These are phyloP conservation scores for Cyclophora albipunctata DNA, from an alignment of 2,888 invertebrate species.

Conservation along the genomic window DNA sequence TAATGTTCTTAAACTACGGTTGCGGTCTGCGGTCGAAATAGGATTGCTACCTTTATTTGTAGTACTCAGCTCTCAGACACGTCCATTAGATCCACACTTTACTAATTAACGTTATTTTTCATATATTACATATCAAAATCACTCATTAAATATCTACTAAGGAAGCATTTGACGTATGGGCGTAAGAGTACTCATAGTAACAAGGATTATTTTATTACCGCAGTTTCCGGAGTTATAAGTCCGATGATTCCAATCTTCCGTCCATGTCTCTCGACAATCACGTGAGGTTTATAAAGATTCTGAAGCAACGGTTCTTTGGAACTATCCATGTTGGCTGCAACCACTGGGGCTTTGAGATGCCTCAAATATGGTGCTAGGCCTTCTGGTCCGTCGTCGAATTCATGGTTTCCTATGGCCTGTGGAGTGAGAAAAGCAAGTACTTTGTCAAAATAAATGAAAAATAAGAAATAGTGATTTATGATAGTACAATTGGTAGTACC, in stretches of 20 bases:
- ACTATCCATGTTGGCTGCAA: constrained; percentile 85
- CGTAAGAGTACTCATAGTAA: too few relatives aligned
- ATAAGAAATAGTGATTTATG: not conserved
- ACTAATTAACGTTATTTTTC: too few relatives aligned
- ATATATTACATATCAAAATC: too few relatives aligned
- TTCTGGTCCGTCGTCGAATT: constrained; percentile 85
- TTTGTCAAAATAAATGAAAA: not conserved
- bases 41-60: too few relatives aligned
- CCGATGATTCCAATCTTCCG: constrained; percentile 87
- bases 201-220: constrained; percentile 45
- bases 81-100: too few relatives aligned
- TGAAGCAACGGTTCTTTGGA: constrained; percentile 78
- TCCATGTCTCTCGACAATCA: constrained; percentile 77
- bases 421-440: constrained; percentile 3
- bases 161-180: too few relatives aligned
- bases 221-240: constrained; percentile 80
- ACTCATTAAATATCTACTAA: too few relatives aligned
- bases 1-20: too few relatives aligned
- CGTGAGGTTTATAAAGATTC: constrained; percentile 77
- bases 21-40: too few relatives aligned
- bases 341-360: constrained; percentile 78
- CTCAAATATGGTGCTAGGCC: constrained; percentile 83
- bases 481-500: too few relatives aligned
- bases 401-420: constrained; percentile 90
- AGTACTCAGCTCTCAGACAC: too few relatives aligned